phyloP scores from a whole-genome alignment of 2,888 invertebrate species.

The Isoperla grammatica region DNA sequence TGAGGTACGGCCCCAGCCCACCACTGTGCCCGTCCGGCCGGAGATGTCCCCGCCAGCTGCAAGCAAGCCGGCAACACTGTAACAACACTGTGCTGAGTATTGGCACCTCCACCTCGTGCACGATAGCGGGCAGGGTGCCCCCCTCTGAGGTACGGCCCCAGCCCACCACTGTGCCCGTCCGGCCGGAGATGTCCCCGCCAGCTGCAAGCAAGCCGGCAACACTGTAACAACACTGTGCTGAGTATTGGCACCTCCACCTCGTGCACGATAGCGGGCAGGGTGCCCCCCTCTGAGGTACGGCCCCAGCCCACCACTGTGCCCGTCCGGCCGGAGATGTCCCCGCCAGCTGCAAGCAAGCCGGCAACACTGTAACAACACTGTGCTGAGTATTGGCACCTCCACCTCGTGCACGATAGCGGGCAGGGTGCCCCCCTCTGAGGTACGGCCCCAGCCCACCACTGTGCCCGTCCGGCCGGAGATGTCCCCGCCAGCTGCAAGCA shows the following conservation, averaged over 20 bases:
- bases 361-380: slow-evolving; percentile 71
- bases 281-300: slow-evolving; percentile 73
- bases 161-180: slow-evolving; percentile 72
- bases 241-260: slow-evolving; percentile 82
- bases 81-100: slow-evolving; percentile 67
- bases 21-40: slow-evolving; percentile 69
- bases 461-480: slow-evolving; percentile 62
- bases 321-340: slow-evolving; percentile 50
- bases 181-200: slow-evolving; percentile 47
- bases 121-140: slow-evolving; percentile 68
- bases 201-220: slow-evolving; percentile 57
- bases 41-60: slow-evolving; percentile 36
- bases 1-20: slow-evolving; percentile 80
- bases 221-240: slow-evolving; percentile 68
- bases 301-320: slow-evolving; percentile 87
- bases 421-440: slow-evolving; percentile 72
- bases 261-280: slow-evolving; percentile 70
- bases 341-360: slow-evolving; percentile 43
- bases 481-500: slow-evolving; percentile 13
- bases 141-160: slow-evolving; percentile 83
- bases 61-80: slow-evolving; percentile 75
- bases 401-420: slow-evolving; percentile 78
- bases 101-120: slow-evolving; percentile 80
- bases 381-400: slow-evolving; percentile 73
- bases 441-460: slow-evolving; percentile 83